Base-by-base conservation (phyloP, 2,113 vertebrate species). In the Crypturellus undulatus region DNA sequence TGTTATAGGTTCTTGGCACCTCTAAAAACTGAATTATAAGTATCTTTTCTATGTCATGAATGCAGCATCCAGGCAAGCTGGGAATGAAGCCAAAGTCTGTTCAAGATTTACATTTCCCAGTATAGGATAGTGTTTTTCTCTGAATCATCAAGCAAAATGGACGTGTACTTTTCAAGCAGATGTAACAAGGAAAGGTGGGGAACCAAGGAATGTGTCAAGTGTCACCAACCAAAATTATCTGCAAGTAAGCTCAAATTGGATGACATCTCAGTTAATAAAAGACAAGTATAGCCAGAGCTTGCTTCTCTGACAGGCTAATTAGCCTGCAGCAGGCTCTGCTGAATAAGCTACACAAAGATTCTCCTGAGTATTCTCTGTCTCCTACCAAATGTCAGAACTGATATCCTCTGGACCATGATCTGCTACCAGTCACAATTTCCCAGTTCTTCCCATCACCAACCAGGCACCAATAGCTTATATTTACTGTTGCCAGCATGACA, bases 301-400 rank as follows among this genome's bases (percentile, higher is more conserved):
- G 8, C 21, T 77, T 42, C n/a, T 59, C 60, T 71, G 52, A 52
- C 45, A 75, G 60, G 71, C 58, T 95, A 92, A 97, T 96, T 96
- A 96, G 8, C 19, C 36, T 45, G 47, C 45, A 71, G 43, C 65
- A 90, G 83, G 18, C 38, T 92, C 51, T 78, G 72, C 60, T 77
- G 34, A 84, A 38, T 32, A 79, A 75, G 30, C 25, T 80, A 30
- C 38, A 79, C 45, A 71, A 90, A 83, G 84, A 72, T 11, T 49
- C 8, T 32, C 36, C 15, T 30, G 64, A 83, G 60, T 54, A 90
- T 86, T 90, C 25, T 79, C 25, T 79, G 67, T 86, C 58, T 92
- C n/a, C 58, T 85, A 36, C 24, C 26, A 14, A 6, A 26, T 42
- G 54, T 84, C 78, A 84, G 76, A 94, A 79, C 30, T 64, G 26